Evolutionary conservation across 2,113 vertebrate species (phyloP).

Genomic region (Verasper variegatus): DNA sequence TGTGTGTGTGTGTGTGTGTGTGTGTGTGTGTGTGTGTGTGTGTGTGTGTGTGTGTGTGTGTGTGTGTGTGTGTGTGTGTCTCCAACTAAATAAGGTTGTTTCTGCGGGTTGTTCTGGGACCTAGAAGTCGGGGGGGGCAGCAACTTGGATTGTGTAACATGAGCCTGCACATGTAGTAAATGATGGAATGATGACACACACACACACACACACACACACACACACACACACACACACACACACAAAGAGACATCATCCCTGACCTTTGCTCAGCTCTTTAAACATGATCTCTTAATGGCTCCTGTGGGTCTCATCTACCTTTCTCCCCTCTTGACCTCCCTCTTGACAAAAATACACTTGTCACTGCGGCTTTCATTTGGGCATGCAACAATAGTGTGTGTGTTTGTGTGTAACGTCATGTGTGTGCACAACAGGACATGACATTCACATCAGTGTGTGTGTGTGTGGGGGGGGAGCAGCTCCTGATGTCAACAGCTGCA

Average conservation of each 20-base stretch:
- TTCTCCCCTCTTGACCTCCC: conserved; percentile 8
- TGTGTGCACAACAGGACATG: not conserved
- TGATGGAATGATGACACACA: not conserved
- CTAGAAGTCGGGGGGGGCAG: not conserved
- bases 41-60: too few species aligned
- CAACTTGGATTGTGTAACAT: conserved; percentile 1
- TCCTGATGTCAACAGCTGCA: conserved; percentile 51
- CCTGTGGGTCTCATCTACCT: conserved; percentile 12
- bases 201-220: not conserved
- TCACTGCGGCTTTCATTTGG: not conserved
- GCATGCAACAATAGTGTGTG: not conserved
- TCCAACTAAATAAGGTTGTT: conserved; percentile 3
- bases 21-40: too few species aligned
- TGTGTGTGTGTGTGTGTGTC: too few species aligned
- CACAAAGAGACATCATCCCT: not conserved
- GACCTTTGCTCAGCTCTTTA: conserved; percentile 19
- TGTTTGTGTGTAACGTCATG: too few species aligned
- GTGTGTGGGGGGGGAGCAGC: not conserved
- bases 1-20: too few species aligned
- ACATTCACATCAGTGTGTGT: not conserved
- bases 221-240: not conserved
- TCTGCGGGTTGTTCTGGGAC: not conserved
- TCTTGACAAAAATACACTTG: conserved; percentile 12
- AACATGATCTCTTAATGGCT: conserved; percentile 7
- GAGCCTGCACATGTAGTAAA: not conserved